These are phyloP conservation scores for Platysteira castanea DNA, from an alignment of 2,113 vertebrate species.

Conservation along the genomic window DNA sequence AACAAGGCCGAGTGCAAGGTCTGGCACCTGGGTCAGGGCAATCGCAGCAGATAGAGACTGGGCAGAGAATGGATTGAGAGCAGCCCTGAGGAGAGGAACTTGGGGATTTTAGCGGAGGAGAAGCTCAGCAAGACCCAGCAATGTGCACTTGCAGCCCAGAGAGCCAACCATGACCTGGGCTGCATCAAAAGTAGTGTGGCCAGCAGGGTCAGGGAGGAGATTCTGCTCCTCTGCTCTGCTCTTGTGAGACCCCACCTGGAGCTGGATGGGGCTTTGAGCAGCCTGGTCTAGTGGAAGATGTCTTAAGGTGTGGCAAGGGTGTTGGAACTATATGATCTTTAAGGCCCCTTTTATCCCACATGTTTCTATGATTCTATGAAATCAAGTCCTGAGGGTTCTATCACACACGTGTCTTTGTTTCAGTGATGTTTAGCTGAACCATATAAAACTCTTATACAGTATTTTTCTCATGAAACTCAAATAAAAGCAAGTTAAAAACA, in stretches of 20 bases:
- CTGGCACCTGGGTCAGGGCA: not conserved
- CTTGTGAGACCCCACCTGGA: not conserved
- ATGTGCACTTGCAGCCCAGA: not conserved
- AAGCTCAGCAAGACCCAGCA: not conserved
- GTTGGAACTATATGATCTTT: not conserved
- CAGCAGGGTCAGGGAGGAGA: not conserved
- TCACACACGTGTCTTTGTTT: not conserved
- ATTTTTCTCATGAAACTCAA: not conserved
- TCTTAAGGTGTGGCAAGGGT: rapidly evolving
- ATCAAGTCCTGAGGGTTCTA: not conserved
- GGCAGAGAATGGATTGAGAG: not conserved
- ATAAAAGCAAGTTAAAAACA: not conserved
- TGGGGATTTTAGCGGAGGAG: not conserved
- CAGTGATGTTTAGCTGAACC: not conserved
- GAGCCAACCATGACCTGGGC: not conserved
- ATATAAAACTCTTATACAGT: rapidly evolving
- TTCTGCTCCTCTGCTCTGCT: not conserved
- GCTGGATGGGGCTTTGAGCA: not conserved
- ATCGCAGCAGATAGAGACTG: not conserved
- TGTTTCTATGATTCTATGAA: not conserved
- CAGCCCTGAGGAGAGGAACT: not conserved
- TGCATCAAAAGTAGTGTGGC: rapidly evolving
- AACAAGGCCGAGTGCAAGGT: not conserved
- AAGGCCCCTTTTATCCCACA: not conserved
- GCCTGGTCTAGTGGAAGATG: not conserved